Conservation (phyloP, 2,113 vertebrate species). For the Hyla sarda region DNA sequence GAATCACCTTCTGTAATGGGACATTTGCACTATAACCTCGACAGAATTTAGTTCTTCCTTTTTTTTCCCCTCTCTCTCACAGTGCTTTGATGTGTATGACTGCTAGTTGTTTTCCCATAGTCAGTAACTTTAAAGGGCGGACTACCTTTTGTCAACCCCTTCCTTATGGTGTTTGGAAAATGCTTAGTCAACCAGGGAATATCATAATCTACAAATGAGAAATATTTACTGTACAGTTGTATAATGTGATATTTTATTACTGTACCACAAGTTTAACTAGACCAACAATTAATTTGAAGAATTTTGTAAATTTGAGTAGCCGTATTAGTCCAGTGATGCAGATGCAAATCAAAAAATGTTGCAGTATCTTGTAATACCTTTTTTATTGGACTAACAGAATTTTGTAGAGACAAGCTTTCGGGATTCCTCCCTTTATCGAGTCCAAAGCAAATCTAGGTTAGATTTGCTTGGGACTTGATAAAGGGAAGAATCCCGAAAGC, state of each 20-base stretch:
- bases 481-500: no score
- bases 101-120: background rate
- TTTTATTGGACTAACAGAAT: no score
- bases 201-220: background rate
- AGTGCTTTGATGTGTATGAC: background rate
- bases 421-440: no score
- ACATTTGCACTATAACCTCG: background rate
- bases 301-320: no score
- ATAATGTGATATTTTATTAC: background rate
- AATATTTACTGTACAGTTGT: background rate
- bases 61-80: no score
- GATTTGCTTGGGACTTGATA: no score
- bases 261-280: background rate
- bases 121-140: background rate
- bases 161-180: background rate
- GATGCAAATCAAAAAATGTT: no score
- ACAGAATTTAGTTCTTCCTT: background rate
- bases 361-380: no score
- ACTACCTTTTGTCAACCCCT: background rate
- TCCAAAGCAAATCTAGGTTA: no score
- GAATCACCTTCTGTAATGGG: slow-evolving; percentile 1
- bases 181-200: background rate
- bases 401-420: no score
- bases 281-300: no score
- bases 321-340: no score